These are phyloP conservation scores for Eristalis tenax DNA, from an alignment of 2,888 invertebrate genomes.

Conservation along the genomic window DNA sequence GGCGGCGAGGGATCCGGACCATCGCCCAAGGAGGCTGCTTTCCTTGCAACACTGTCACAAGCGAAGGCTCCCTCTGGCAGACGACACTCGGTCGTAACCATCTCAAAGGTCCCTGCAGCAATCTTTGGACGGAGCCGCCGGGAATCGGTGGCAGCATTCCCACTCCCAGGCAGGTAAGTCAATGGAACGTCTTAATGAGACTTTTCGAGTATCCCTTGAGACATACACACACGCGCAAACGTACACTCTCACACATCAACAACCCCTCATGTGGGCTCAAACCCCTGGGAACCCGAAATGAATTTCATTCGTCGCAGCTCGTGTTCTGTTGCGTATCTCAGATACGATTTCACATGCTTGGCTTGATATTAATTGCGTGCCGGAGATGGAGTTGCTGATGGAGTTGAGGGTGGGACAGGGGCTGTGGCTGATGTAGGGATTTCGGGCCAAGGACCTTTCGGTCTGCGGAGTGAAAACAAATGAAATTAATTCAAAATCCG, in stretches of 20 bases:
- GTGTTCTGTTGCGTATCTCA: background rate
- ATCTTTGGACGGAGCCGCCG: slow-evolving; percentile 90
- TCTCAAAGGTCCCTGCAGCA: slow-evolving; percentile 89
- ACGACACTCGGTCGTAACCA: slow-evolving; percentile 92
- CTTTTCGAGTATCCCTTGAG: background rate
- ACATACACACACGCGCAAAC: background rate
- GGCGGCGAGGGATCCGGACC: slow-evolving; percentile 89
- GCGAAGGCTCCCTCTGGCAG: slow-evolving; percentile 89
- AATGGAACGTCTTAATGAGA: background rate
- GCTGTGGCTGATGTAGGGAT: background rate
- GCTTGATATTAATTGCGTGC: slow-evolving; percentile 27
- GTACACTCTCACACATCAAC: background rate
- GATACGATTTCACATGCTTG: slow-evolving; percentile 26
- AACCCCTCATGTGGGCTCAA: background rate
- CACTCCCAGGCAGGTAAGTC: slow-evolving; percentile 82
- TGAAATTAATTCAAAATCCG: slow-evolving; percentile 61
- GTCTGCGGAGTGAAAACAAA: slow-evolving; percentile 41
- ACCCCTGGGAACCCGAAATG: background rate
- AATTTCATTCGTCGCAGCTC: background rate
- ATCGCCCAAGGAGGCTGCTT: slow-evolving; percentile 90
- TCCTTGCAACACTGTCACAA: slow-evolving; percentile 90
- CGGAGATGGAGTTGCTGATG: background rate
- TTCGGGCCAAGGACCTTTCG: slow-evolving; percentile 28
- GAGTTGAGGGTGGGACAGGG: background rate
- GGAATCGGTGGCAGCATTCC: slow-evolving; percentile 91